These are phyloP conservation scores for Drosophila baimaii DNA, from an alignment of 1,140 invertebrate genomes.

Conservation along the genomic window DNA sequence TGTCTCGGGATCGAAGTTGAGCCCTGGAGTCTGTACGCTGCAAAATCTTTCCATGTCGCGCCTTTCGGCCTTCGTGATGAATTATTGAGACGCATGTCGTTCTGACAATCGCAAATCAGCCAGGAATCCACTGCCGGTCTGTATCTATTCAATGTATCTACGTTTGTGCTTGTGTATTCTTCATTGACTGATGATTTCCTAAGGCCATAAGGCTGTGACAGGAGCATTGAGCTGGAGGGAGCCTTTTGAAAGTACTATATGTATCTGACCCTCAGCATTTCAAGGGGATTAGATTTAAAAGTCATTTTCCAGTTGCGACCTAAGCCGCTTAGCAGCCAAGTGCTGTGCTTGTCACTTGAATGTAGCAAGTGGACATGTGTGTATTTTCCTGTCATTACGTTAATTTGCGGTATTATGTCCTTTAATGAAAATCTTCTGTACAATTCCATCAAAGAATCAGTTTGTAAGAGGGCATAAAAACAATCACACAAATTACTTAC, in stretches of 20 bases:
- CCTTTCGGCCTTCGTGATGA: conserved; percentile 70
- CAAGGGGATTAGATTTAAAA: conserved; percentile 72
- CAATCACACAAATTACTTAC: neutral
- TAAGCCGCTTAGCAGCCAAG: conserved; percentile 66
- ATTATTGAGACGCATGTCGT: conserved; percentile 79
- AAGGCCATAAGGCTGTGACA: conserved; percentile 21
- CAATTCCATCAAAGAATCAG: neutral
- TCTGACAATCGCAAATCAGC: conserved; percentile 79
- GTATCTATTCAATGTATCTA: conserved; percentile 23
- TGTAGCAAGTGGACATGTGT: neutral
- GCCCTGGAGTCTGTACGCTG: conserved; percentile 1
- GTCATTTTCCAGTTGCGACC: conserved; percentile 71
- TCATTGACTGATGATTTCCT: conserved; percentile 68
- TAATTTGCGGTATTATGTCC: conserved; percentile 65
- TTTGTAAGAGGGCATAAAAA: conserved; percentile 1
- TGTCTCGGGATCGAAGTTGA: conserved; percentile 63
- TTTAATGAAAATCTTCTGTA: conserved; percentile 57
- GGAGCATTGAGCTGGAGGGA: neutral
- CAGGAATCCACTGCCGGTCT: conserved; percentile 30
- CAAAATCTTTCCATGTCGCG: conserved; percentile 56
- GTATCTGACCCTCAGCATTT: conserved; percentile 14
- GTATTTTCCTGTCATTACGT: conserved; percentile 55
- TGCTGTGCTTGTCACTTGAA: conserved; percentile 43
- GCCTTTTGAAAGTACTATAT: conserved; percentile 1
- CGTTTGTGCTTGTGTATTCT: conserved; percentile 12